These are phyloP conservation scores for Auanema sp. DNA, from an alignment of 2,888 invertebrate species.

Conservation along the genomic window DNA sequence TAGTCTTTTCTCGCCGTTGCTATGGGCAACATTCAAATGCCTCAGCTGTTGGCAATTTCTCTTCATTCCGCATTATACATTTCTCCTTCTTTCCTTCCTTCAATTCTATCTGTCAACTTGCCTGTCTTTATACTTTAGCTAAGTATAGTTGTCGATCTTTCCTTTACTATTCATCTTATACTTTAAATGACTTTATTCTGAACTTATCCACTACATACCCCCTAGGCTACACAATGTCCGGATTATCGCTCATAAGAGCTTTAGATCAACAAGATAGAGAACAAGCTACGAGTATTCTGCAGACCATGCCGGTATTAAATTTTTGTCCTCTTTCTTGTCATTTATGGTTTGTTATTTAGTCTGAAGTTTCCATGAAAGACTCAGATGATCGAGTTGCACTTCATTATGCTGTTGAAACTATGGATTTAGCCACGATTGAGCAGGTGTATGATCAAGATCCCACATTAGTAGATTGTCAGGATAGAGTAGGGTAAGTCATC, in stretches of 20 bases:
- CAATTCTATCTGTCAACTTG: too few species aligned
- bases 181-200: too few species aligned
- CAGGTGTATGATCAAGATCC: conserved; percentile 79
- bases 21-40: too few species aligned
- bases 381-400: conserved; percentile 73
- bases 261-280: conserved; percentile 26
- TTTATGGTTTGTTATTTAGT: conserved; percentile 16
- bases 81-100: too few species aligned
- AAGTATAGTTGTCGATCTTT: too few species aligned
- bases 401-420: conserved; percentile 84
- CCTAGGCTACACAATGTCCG: background rate
- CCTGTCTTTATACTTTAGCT: too few species aligned
- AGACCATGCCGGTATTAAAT: conserved; percentile 20
- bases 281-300: conserved; percentile 25
- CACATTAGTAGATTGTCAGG: conserved; percentile 79
- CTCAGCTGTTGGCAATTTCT: too few species aligned
- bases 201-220: too few species aligned
- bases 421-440: conserved; percentile 74
- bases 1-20: too few species aligned
- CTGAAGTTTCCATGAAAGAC: conserved; percentile 36
- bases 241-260: conserved; percentile 24
- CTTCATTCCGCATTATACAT: too few species aligned
- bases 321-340: conserved; percentile 1
- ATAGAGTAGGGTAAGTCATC: conserved; percentile 78
- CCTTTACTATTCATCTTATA: too few species aligned